Evolutionary conservation across 2,797 vertebrate species (phyloP).

Genomic region (Gadopsis marmoratus): DNA sequence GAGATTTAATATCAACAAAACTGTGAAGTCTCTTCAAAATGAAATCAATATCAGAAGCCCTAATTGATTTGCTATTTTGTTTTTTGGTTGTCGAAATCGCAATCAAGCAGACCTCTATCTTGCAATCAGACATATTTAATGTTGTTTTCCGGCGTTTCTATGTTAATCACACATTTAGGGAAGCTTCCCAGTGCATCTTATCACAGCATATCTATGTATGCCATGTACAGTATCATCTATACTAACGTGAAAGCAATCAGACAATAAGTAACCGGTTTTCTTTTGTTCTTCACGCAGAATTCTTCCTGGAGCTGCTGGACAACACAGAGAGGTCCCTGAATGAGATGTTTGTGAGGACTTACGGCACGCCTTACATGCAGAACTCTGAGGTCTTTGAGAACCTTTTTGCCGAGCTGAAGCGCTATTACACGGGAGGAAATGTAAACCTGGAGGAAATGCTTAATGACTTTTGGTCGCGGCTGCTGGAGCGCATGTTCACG

Average conservation of each 20-base stretch:
- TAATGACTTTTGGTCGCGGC: constrained; percentile 96
- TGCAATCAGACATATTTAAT: constrained; percentile 36
- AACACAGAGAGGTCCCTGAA: constrained; percentile 94
- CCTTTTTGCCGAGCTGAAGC: constrained; percentile 94
- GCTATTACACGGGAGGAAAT: constrained; percentile 96
- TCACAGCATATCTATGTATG: constrained; percentile 6
- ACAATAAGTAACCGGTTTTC: constrained; percentile 12
- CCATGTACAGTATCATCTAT: constrained; percentile 1
- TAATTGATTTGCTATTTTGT: constrained; percentile 47
- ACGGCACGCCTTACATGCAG: constrained; percentile 96
- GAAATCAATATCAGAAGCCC: constrained; percentile 31
- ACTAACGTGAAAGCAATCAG: constrained; percentile 5
- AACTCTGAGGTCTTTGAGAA: constrained; percentile 97
- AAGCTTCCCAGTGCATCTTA: constrained; percentile 3
- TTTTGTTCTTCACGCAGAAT: constrained; percentile 82
- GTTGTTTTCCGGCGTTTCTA: constrained; percentile 16
- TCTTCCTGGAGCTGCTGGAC: constrained; percentile 96
- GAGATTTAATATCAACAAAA: constrained; percentile 43
- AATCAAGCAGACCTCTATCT: constrained; percentile 33
- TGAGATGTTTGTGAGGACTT: constrained; percentile 96
- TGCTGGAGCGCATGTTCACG: constrained; percentile 98
- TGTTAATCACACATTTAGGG: constrained; percentile 28
- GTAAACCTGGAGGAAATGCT: constrained; percentile 98
- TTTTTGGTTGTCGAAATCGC: constrained; percentile 13
- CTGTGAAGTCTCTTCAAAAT: constrained; percentile 48